phyloP scores from a whole-genome alignment of 2,113 vertebrate species.

The Antennarius striatus region DNA sequence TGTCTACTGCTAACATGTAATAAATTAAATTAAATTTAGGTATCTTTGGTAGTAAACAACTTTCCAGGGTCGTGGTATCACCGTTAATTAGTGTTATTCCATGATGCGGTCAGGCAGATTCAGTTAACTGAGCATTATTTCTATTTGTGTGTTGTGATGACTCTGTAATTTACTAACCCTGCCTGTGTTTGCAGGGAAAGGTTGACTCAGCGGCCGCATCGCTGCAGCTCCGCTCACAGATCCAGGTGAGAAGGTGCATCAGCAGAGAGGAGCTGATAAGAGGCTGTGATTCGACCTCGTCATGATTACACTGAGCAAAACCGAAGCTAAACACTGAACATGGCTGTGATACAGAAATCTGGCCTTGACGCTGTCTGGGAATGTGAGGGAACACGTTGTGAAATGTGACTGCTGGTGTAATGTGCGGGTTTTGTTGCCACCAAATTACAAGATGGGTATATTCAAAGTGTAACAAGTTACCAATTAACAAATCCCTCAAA shows the following conservation, averaged over 20 bases:
- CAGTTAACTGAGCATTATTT: slow-evolving; percentile 37
- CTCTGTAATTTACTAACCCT: slow-evolving; percentile 45
- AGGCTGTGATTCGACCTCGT: slow-evolving; percentile 19
- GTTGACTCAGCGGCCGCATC: slow-evolving; percentile 85
- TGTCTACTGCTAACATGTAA: too few relatives aligned
- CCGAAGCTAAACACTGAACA: not conserved
- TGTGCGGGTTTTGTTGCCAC: not conserved
- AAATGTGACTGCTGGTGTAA: not conserved
- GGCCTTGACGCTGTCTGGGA: slow-evolving; percentile 7
- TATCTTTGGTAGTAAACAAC: too few relatives aligned
- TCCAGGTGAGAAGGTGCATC: slow-evolving; percentile 83
- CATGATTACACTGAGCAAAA: slow-evolving; percentile 29
- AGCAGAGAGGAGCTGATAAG: slow-evolving; percentile 38
- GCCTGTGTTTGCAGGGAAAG: slow-evolving; percentile 75
- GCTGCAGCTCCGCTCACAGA: slow-evolving; percentile 89
- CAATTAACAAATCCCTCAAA: not conserved
- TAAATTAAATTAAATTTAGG: too few relatives aligned
- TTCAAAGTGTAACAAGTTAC: slow-evolving; percentile 2
- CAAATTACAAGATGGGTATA: not conserved
- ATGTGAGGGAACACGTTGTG: not conserved
- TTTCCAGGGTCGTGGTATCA: not conserved
- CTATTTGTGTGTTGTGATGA: slow-evolving; percentile 49
- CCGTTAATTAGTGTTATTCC: slow-evolving; percentile 11
- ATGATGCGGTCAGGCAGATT: not conserved
- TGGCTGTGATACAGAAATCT: slow-evolving; percentile 2